phyloP scores from a whole-genome alignment of 1,140 invertebrate species.

The Drosophila nebulosa region DNA sequence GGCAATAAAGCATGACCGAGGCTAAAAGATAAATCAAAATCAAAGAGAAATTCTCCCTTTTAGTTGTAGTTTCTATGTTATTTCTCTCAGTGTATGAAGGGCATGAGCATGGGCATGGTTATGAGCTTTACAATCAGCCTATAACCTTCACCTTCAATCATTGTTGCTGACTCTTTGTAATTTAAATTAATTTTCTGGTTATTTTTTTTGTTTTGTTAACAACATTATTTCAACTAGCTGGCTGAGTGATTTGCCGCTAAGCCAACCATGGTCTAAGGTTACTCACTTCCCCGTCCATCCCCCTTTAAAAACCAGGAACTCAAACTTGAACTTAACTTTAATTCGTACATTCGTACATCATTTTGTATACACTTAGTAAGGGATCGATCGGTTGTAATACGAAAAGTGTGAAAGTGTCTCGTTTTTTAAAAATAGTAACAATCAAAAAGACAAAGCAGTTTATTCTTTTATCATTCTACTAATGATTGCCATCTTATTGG shows the following conservation, averaged over 20 bases:
- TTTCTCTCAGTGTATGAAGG: neutral
- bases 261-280: constrained; percentile 62
- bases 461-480: too few species aligned
- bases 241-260: constrained; percentile 20
- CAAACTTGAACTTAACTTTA: neutral
- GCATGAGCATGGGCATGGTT: neutral
- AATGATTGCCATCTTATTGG: too few species aligned
- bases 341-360: neutral
- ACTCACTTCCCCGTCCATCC: constrained; percentile 12
- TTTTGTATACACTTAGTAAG: neutral
- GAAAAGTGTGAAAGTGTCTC: neutral
- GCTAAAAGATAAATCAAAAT: neutral
- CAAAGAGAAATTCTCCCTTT: too few species aligned
- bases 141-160: constrained; percentile 66
- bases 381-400: neutral
- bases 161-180: constrained; percentile 54
- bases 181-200: constrained; percentile 57
- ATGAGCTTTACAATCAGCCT: neutral
- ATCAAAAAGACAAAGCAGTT: too few species aligned
- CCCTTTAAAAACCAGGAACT: neutral
- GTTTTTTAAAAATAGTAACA: too few species aligned
- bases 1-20: constrained; percentile 23
- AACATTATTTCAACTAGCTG: constrained; percentile 51
- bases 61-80: too few species aligned
- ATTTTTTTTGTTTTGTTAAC: constrained; percentile 27